Conservation (phyloP, 2,113 vertebrate species). For the Sterrhoptilus dennistouni region DNA sequence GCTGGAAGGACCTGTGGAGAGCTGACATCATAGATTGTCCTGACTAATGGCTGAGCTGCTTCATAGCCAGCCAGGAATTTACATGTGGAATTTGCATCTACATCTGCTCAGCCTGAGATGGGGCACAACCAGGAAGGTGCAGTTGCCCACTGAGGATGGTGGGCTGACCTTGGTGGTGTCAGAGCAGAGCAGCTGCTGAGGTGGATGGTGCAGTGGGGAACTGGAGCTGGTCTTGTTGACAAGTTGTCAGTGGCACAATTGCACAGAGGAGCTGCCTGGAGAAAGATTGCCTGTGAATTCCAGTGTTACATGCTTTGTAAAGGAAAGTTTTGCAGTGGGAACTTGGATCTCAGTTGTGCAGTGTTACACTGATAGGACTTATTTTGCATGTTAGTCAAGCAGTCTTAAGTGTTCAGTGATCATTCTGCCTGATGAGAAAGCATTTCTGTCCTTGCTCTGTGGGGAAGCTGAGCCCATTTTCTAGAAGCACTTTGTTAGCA, state of each 20-base stretch:
- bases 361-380: not conserved
- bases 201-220: not conserved
- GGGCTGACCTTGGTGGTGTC: not conserved
- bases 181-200: not conserved
- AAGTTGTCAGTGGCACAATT: not conserved
- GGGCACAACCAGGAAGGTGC: not conserved
- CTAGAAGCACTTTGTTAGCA: not conserved
- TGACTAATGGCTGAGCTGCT: not conserved
- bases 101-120: not conserved
- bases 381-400: not conserved
- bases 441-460: not conserved
- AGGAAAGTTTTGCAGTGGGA: not conserved
- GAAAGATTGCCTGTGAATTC: not conserved
- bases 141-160: not conserved
- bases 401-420: not conserved
- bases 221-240: not conserved
- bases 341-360: not conserved
- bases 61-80: not conserved
- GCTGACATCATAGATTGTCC: not conserved
- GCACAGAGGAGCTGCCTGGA: not conserved
- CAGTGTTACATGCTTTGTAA: fast-evolving
- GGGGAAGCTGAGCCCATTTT: not conserved
- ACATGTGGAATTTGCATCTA: not conserved
- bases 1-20: not conserved
- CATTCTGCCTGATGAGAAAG: not conserved